Conservation (phyloP, 2,113 vertebrate species). For the Cettia cetti region DNA sequence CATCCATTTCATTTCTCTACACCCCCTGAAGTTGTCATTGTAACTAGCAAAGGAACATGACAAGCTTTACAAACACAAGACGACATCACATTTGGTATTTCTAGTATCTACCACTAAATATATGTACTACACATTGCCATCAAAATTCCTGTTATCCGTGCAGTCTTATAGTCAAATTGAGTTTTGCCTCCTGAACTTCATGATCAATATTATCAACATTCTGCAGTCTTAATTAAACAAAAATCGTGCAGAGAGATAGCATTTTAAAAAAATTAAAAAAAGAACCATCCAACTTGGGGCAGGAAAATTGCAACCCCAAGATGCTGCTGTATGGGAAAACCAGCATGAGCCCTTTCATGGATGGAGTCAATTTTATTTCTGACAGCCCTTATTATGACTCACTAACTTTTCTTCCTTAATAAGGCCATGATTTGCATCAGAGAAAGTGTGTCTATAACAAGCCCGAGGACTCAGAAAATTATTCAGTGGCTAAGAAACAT, state of each 20-base stretch:
- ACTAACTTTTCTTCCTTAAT: not conserved
- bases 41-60: not conserved
- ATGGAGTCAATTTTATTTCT: not conserved
- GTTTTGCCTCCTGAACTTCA: not conserved
- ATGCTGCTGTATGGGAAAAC: not conserved
- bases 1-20: not conserved
- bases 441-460: not conserved
- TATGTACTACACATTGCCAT: not conserved
- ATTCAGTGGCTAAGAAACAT: not conserved
- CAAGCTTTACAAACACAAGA: not conserved
- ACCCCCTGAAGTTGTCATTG: not conserved
- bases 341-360: not conserved
- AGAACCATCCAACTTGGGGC: fast-evolving
- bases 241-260: not conserved
- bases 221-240: not conserved
- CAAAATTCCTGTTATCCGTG: not conserved
- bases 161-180: not conserved
- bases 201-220: not conserved
- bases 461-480: not conserved
- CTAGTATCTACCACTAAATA: not conserved
- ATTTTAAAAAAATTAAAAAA: not conserved
- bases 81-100: not conserved
- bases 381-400: not conserved
- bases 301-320: not conserved
- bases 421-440: not conserved